Base-by-base conservation (phyloP, 2,113 vertebrate species). In the Microtus oregoni region DNA sequence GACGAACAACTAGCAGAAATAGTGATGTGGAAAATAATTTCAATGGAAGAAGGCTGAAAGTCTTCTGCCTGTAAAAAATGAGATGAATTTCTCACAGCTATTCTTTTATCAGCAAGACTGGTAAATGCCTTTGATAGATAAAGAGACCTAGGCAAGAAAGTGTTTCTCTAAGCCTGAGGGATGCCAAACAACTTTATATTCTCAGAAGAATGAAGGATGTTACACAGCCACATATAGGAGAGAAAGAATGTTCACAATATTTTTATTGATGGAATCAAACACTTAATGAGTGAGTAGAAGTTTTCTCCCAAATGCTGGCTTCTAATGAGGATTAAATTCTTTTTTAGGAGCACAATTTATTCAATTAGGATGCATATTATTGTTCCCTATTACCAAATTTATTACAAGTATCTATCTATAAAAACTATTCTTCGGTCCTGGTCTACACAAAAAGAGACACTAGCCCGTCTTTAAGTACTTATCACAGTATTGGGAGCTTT, bases 251-350 rank as follows among this genome's bases (percentile, higher is more conserved):
- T 79, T 26, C 10, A 91, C 1, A 72, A 47, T 3, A 35, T 78
- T 95, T 86, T 83, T 73, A 47, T 63, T 77, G 52, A 52, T 76
- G 41, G 92, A 72, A 73, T 72, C 90, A 70, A 95, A 73, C 78
- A 76, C 28, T 81, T 10, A 88, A 75, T 75, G 58, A 90, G 50
- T 65, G 35, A 75, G 38, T 24, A 55, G 2, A 63, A 58, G 61
- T 76, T 67, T 28, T 22, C 86, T 86, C 63, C 11, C 15, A 20
- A 77, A 78, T 52, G 14, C 15, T 76, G 14, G 13, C 38, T 14
- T 89, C 38, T 24, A 86, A 70, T 35, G 78, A 86, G 61, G 83
- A 26, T 61, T 12, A 30, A 90, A 89, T 89, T 78, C 26, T 38
- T 50, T 85, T 78, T 41, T 7, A 15, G 28, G 58, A 22, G 35